A percentile compares a stretch with the other conserved stretches of the same genome.
Evolutionary conservation across 2,888 invertebrate species (phyloP).

Genomic region (Saturnia japonica): DNA sequence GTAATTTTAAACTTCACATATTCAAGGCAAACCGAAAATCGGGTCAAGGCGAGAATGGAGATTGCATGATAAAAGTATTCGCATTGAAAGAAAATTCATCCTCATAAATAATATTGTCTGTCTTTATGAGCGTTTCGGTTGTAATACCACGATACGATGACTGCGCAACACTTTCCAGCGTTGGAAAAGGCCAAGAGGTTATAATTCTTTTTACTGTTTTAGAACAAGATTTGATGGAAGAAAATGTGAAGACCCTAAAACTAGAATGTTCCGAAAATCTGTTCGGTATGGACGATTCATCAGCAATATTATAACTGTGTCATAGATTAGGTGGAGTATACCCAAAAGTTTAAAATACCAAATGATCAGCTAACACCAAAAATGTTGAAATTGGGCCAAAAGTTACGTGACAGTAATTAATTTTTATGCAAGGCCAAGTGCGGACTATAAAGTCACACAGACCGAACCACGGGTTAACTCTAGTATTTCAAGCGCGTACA

Average conservation of each 20-base stretch:
- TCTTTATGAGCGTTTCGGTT: neutral
- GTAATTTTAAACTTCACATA: conserved; percentile 16
- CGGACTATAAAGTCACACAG: neutral
- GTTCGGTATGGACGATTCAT: neutral
- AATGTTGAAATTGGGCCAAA: neutral
- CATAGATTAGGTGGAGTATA: too few relatives aligned
- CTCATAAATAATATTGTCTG: neutral
- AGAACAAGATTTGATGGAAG: neutral
- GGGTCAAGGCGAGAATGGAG: conserved; percentile 9
- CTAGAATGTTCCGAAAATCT: neutral
- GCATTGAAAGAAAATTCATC: conserved; percentile 18
- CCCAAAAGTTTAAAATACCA: too few relatives aligned
- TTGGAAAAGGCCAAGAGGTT: neutral
- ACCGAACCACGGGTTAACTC: neutral
- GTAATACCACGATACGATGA: neutral
- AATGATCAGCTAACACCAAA: neutral
- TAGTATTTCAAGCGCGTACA: neutral
- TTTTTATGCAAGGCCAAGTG: neutral
- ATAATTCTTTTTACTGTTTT: neutral
- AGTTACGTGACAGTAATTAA: neutral
- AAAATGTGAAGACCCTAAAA: too few relatives aligned
- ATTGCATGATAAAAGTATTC: conserved; percentile 16
- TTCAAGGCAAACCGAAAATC: conserved; percentile 26
- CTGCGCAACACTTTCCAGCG: neutral
- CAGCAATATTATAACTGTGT: too few relatives aligned